Base-by-base conservation (phyloP, 2,797 vertebrate genomes). In the Carapus acus region DNA sequence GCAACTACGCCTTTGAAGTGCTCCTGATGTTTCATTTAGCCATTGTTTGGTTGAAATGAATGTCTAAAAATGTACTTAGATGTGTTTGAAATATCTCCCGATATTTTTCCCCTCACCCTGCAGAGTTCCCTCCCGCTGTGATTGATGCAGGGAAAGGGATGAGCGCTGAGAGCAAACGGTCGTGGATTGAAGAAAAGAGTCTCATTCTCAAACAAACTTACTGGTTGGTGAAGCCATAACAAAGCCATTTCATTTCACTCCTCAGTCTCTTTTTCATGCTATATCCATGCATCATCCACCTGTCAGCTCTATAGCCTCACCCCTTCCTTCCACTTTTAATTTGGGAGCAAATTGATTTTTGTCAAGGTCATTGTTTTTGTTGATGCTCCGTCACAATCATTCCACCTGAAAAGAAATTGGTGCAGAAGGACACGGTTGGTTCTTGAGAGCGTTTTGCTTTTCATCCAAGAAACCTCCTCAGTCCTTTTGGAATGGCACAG, bases 191-290 rank as follows among this genome's bases (percentile, higher is more conserved):
- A 57, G 88, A 90, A 62, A 90, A 89, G 57, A 79, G 74, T 54
- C 85, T 89, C 58, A 81, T 91, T 67, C 80, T 93, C 72, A 93
- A 94, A 65, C 92, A 93, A 83, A 92, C 91, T 0, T 94, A 91
- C 79, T 93, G 92, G 92, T 94, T 74, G 87, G 71, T n/a, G 49
- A 54, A 62, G 24, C 58, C 56, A 54, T 34, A 62, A 66, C 65
- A 53, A 52, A 48, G 54, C 38, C 18, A 1, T 21, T 34, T 51
- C 24, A 6, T 53, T 58, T 65, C 50, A 57, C 51, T 68, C 50
- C 50, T 41, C 58, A 64, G 46, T 52, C 44, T 44, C 44, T 49
- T 19, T 43, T 22, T 57, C 65, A 65, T 74, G 56, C 56, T 49
- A 43, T 9, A 24, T 70, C 65, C 54, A 60, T 70, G n/a, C 44